Evolutionary conservation across 2,888 invertebrate species (phyloP), one percentile per base, ranked within the genome.

Genomic region (Doris montereyensis): DNA sequence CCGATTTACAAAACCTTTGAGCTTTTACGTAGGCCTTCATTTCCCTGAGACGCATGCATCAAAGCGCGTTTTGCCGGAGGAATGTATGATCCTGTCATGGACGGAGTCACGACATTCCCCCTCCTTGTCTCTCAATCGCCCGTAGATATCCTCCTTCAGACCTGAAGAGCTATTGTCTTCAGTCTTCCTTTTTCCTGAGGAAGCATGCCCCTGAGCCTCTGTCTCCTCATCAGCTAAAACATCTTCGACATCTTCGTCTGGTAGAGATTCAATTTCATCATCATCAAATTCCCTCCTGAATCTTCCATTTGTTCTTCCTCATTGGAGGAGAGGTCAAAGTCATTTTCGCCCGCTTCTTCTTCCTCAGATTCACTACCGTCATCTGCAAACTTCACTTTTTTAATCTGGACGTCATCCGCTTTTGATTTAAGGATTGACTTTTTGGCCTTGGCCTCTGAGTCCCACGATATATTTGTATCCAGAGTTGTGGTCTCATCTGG

Each of bases 1-100:
- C 92, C 91, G 94, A 92, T 98, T 98, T 0, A 98, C 91, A 1
- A 96, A 93, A 92, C 97, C 97, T 92, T 98, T 97, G 80, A 98
- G 91, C 96, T 95, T 86, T 95, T 94, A 86, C 93, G 94, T n/a
- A 98, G 89, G 84, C 94, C 93, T 10, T 92, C 92, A 34, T 95
- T 87, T 81, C 95, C 83, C 87, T 93, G 93, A 82, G 79, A 78
- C 62, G 88, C 85, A 86, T 93, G 85, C 91, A 93, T 88, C 92
- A 91, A 92, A 32, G 93, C 93, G 85, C 96, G 93, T 83, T 95
- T 93, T 85, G 95, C 96, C 34, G 97, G 97, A 13, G 97, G 97
- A 81, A 97, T 91, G 87, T 97, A 97, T 83, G 95, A 95, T 2
- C 93, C 93, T 65, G 70, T n/a, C n/a, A 65, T 71, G 13, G 77